A percentile compares a stretch with the other conserved stretches of the same genome.
These are phyloP conservation scores for Bettongia penicillata DNA, from an alignment of 2,113 vertebrate genomes.

Conservation along the genomic window DNA sequence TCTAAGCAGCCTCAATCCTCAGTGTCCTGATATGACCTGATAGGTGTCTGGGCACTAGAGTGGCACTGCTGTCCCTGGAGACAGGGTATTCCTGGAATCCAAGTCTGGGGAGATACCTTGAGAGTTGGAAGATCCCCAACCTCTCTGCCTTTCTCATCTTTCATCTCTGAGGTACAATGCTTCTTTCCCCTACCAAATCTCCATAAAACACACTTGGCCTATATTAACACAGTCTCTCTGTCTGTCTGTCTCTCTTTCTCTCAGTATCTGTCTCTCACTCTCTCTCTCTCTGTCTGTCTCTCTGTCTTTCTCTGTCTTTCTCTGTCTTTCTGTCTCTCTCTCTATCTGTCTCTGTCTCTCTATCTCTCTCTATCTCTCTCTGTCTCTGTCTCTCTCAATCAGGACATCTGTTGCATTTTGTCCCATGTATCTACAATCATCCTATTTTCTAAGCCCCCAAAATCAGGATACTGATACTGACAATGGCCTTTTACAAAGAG, in stretches of 20 bases:
- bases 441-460: not conserved
- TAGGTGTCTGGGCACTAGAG: not conserved
- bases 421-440: not conserved
- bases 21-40: not conserved
- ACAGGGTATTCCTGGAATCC: not conserved
- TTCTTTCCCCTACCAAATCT: not conserved
- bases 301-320: no score
- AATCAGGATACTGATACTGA: not conserved
- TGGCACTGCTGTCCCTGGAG: not conserved
- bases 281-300: no score
- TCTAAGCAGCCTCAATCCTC: not conserved
- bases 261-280: no score
- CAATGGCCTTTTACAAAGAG: not conserved
- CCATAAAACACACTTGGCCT: not conserved
- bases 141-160: not conserved
- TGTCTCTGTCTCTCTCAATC: not conserved
- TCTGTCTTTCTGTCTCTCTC: no score
- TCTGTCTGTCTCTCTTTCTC: no score
- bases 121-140: not conserved
- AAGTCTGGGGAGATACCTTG: not conserved
- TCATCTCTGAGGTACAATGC: not conserved
- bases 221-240: not conserved
- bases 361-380: no score
- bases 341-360: no score
- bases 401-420: not conserved